Conservation (phyloP, 2,113 vertebrate species). For the Cromileptes altivelis region DNA sequence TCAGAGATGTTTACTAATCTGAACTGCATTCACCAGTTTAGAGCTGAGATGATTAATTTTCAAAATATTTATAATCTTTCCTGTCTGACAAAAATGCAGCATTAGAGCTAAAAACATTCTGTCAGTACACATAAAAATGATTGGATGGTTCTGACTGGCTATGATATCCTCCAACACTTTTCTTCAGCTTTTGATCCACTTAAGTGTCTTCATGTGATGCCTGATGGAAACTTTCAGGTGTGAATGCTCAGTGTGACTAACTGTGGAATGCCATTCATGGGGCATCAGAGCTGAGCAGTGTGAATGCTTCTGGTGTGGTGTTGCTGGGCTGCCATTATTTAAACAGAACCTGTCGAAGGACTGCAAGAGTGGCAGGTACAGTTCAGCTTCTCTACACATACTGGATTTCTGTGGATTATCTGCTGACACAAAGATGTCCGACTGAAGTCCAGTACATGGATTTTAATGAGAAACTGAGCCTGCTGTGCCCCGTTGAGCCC, state of each 20-base stretch:
- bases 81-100: background rate
- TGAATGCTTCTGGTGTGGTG: background rate
- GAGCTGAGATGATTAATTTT: background rate
- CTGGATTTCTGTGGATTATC: background rate
- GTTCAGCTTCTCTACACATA: background rate
- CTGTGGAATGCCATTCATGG: background rate
- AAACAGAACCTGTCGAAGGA: constrained; percentile 8
- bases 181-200: background rate
- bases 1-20: background rate
- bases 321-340: background rate
- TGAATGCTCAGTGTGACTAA: background rate
- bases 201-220: constrained; percentile 4
- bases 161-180: background rate
- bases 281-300: background rate
- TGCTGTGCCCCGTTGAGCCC: background rate
- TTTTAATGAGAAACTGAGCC: background rate
- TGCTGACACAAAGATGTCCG: background rate
- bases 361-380: background rate
- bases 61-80: background rate
- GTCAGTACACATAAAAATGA: background rate
- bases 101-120: background rate
- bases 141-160: constrained; percentile 12
- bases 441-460: too few relatives aligned
- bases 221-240: background rate
- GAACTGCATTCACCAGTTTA: background rate